Evolutionary conservation across 1,140 invertebrate genomes (phyloP), one percentile per base, ranked within the genome.

Genomic region (Drosophila micromelanica): DNA sequence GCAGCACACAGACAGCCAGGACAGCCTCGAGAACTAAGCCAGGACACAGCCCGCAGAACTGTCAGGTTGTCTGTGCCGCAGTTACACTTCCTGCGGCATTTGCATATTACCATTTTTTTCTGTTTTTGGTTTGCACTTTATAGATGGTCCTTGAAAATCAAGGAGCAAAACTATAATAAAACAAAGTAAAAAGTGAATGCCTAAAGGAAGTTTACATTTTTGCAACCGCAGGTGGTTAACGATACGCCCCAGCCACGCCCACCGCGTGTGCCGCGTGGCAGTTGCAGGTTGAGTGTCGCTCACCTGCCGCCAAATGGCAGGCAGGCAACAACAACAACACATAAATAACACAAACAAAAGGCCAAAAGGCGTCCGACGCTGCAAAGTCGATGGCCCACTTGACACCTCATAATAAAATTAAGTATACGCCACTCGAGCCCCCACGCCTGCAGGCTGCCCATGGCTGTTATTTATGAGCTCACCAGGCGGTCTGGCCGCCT

Each of bases 321-420:
- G 27, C 27, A 27, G 27, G 27, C 84, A 72, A 65, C 60, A 65
- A 77, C 84, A 72, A 65, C 60, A 65, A 77, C 84, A 74, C 84
- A 89, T 89, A 89, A 87, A 87, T 89, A 80, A 84, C 79, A 64
- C 49, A 67, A 72, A 74, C 75, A 63, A 73, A 77, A 63, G 73
- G 75, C 78, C 57, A 76, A 78, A 69, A 72, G 67, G 68, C 68
- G 60, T 38, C 42, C 63, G 72, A 73, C 78, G 68, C 64, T 57
- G 67, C 60, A 68, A 86, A 85, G 82, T 87, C 84, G 80, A 78
- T 76, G 76, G 78, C 85, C 81, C 90, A 91, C 90, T 91, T 91
- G 90, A 91, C 90, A 91, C 90, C 89, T 91, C 90, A 91, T 91
- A 91, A 91, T 91, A 86, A 91, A 91, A 91, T 91, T 86, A 90